Percentiles rank a stretch among this genome's conserved stretches.
Evolutionary conservation across 2,797 vertebrate genomes (phyloP).

Genomic region (Borostomias antarcticus): DNA sequence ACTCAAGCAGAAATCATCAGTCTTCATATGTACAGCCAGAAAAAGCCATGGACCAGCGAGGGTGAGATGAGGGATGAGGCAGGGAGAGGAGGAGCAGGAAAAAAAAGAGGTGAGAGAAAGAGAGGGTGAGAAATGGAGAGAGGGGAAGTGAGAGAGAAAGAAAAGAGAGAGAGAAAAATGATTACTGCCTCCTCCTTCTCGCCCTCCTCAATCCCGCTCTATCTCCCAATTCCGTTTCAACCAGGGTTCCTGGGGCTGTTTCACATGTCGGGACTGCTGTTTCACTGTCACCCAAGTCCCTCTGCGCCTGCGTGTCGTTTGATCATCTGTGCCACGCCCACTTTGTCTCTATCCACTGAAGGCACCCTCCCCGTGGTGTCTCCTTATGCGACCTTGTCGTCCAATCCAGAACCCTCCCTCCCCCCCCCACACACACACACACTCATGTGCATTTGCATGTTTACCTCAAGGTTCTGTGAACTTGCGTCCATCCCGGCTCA

Average conservation of each 20-base stretch:
- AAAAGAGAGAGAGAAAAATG: not conserved
- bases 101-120: not conserved
- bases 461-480: no score
- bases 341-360: not conserved
- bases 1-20: slow-evolving; percentile 4
- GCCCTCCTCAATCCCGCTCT: not conserved
- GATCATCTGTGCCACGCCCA: not conserved
- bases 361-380: not conserved
- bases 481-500: no score
- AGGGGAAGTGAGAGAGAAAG: not conserved
- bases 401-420: no score
- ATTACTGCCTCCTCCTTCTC: slow-evolving; percentile 4
- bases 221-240: not conserved
- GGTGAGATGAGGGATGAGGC: not conserved
- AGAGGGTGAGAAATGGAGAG: not conserved
- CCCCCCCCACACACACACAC: not conserved
- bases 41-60: not conserved
- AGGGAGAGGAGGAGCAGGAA: not conserved
- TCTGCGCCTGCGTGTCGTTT: no score
- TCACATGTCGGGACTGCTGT: not conserved
- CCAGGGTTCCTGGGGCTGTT: no score
- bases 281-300: not conserved
- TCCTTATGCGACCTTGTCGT: not conserved
- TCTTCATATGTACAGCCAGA: not conserved
- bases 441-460: no score